Evolutionary conservation across 1,140 invertebrate genomes (phyloP).

Genomic region (Colletes gigas): DNA sequence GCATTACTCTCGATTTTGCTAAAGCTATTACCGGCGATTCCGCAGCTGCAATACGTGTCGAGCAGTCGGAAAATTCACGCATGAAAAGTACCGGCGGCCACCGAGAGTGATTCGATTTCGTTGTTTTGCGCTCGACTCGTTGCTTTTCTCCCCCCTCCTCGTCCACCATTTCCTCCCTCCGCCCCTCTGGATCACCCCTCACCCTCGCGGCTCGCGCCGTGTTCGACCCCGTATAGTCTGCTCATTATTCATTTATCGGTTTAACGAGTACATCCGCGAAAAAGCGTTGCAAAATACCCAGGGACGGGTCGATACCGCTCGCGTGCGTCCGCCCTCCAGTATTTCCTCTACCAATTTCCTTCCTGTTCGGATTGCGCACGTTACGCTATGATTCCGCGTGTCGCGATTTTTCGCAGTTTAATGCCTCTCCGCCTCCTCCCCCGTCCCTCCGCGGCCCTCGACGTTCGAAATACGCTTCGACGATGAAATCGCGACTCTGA

Average conservation of each 20-base stretch:
- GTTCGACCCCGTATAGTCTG: slow-evolving; percentile 63
- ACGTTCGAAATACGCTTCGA: not conserved
- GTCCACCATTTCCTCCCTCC: not conserved
- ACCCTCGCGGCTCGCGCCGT: slow-evolving; percentile 41
- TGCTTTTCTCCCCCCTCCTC: slow-evolving; percentile 25
- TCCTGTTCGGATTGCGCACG: slow-evolving; percentile 35
- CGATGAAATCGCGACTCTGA: not conserved
- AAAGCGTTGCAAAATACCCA: slow-evolving; percentile 67
- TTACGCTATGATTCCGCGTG: slow-evolving; percentile 16
- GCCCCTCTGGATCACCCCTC: not conserved
- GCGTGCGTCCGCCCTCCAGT: not conserved
- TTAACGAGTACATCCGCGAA: slow-evolving; percentile 72
- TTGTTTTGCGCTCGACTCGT: slow-evolving; percentile 73
- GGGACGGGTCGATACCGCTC: slow-evolving; percentile 56
- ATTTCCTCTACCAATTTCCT: slow-evolving; percentile 48
- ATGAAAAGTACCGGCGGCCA: slow-evolving; percentile 77
- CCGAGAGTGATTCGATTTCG: slow-evolving; percentile 77
- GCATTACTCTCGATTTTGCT: slow-evolving; percentile 69
- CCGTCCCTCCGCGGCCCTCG: not conserved
- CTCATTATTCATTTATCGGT: slow-evolving; percentile 75
- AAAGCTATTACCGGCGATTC: slow-evolving; percentile 67
- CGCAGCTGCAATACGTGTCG: slow-evolving; percentile 65
- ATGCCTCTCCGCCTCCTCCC: not conserved
- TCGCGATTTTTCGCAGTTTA: slow-evolving; percentile 36
- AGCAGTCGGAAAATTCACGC: slow-evolving; percentile 76